A percentile compares a stretch with the other conserved stretches of the same genome.
Conservation (phyloP, 2,888 invertebrate species). For the Gasteruption jaculator region DNA sequence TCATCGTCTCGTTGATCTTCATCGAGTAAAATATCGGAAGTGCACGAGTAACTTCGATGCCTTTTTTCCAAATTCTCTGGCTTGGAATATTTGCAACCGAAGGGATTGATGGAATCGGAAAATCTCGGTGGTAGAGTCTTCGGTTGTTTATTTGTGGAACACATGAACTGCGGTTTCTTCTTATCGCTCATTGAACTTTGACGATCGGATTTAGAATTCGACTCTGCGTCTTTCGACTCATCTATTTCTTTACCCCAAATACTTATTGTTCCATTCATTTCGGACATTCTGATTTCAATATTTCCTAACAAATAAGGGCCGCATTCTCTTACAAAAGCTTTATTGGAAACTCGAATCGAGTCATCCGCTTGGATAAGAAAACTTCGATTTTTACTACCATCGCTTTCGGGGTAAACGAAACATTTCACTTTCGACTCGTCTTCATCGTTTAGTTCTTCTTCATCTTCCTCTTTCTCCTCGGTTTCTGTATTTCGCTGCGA, state of each 20-base stretch:
- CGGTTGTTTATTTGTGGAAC: constrained; percentile 34
- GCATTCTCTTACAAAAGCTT: constrained; percentile 38
- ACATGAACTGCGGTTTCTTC: constrained; percentile 21
- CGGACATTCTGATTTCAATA: constrained; percentile 46
- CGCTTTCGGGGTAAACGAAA: constrained; percentile 42
- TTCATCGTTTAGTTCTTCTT: constrained; percentile 22
- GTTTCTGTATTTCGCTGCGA: constrained; percentile 4
- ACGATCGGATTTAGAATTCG: background rate
- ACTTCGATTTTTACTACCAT: constrained; percentile 37
- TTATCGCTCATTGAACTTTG: constrained; percentile 25
- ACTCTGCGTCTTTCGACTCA: background rate
- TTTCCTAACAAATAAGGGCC: constrained; percentile 47
- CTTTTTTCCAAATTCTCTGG: too few species aligned
- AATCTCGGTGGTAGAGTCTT: constrained; percentile 22
- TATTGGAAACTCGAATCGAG: constrained; percentile 19
- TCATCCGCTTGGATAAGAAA: constrained; percentile 43
- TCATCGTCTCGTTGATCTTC: too few species aligned
- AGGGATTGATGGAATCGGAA: constrained; percentile 5
- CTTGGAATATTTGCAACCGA: too few species aligned
- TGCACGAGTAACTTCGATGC: too few species aligned
- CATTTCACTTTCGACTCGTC: constrained; percentile 39
- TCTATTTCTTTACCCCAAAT: constrained; percentile 45
- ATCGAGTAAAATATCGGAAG: too few species aligned
- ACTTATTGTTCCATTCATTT: constrained; percentile 46
- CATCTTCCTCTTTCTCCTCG: constrained; percentile 12